Evolutionary conservation across 2,113 vertebrate genomes (phyloP).

Genomic region (Pterocles orientalis): DNA sequence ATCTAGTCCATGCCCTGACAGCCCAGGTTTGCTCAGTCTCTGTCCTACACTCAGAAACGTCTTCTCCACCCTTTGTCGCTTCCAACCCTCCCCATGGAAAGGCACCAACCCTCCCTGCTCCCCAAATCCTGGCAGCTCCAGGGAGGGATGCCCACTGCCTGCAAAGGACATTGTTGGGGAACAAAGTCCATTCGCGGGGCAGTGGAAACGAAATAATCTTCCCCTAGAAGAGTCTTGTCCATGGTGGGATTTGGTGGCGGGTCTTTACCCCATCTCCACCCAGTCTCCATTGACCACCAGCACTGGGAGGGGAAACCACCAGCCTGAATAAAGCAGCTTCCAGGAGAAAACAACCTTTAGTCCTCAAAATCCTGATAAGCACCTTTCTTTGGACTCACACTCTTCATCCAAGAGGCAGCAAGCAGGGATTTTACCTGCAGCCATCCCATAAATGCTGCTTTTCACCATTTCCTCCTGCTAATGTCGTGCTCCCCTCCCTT

Average conservation of each 20-base stretch:
- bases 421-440: neutral
- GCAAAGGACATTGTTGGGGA: neutral
- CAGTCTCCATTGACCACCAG: neutral
- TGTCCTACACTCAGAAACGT: neutral
- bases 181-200: neutral
- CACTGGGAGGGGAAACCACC: neutral
- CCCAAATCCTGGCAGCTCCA: neutral
- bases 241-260: neutral
- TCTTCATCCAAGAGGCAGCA: neutral
- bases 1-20: neutral
- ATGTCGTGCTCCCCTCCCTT: accelerated
- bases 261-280: neutral
- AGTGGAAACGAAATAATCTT: neutral
- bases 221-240: neutral
- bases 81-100: neutral
- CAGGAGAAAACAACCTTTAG: neutral
- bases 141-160: neutral
- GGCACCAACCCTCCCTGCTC: neutral
- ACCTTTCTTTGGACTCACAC: neutral
- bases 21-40: neutral
- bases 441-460: neutral
- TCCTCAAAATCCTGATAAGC: neutral
- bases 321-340: neutral
- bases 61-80: neutral
- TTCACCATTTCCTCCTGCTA: neutral